A percentile compares a stretch with the other conserved stretches of the same genome.
Evolutionary conservation across 2,113 vertebrate genomes (phyloP).

Genomic region (Semicossyphus pulcher): DNA sequence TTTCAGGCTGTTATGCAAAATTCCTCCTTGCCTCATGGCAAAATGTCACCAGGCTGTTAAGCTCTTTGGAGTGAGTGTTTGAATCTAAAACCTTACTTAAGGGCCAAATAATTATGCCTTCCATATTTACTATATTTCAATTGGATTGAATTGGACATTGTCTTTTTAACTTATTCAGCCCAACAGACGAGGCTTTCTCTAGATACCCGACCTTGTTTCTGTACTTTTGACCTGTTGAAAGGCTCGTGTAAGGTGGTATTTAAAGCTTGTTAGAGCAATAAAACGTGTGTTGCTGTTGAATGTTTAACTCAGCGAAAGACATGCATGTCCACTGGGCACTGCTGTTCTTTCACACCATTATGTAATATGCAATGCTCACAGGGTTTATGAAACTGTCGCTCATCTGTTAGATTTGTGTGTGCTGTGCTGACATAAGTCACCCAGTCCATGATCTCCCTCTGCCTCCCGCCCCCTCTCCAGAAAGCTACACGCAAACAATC

Average conservation of each 20-base stretch:
- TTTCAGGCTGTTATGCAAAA: slow-evolving; percentile 16
- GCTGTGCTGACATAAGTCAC: slow-evolving; percentile 28
- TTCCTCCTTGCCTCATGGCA: background rate
- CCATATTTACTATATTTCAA: background rate
- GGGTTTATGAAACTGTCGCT: slow-evolving; percentile 36
- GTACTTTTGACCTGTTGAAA: slow-evolving; percentile 28
- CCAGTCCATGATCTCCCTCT: background rate
- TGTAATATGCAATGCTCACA: slow-evolving; percentile 25
- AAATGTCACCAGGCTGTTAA: background rate
- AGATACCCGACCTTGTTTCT: slow-evolving; percentile 3
- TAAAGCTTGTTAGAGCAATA: slow-evolving; percentile 12
- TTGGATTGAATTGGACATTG: slow-evolving; percentile 8
- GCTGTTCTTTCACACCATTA: slow-evolving; percentile 25
- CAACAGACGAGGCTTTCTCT: background rate
- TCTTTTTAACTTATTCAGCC: slow-evolving; percentile 9
- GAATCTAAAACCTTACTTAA: background rate
- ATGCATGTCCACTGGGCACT: background rate
- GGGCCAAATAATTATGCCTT: background rate
- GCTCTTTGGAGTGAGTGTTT: background rate
- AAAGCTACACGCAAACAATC: background rate
- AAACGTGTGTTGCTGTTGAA: slow-evolving; percentile 30
- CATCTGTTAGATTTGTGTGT: slow-evolving; percentile 20
- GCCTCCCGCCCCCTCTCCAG: background rate
- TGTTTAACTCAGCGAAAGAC: slow-evolving; percentile 50
- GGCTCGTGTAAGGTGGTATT: background rate